Base-by-base conservation (phyloP, 2,797 vertebrate species). In the Tympanoctomys barrerae region DNA sequence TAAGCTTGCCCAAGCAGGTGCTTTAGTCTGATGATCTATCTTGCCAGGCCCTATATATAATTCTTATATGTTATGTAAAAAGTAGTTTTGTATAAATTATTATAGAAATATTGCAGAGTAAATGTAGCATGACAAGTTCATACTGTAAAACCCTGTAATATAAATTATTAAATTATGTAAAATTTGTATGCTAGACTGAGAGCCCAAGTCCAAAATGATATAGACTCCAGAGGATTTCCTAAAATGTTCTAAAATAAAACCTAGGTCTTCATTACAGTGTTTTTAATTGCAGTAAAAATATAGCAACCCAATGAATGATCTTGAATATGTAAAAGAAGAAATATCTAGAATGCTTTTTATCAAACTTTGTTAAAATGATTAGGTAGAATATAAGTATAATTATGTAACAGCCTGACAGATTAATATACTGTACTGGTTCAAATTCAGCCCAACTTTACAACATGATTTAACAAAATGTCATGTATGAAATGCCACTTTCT, bases 151-250 rank as follows among this genome's bases (percentile, higher is more conserved):
- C 4, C 0, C 3, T 75, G 70, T 42, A 49, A 86, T n/a, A 39
- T 71, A 71, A 82, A 90, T 54, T 42, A 90, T 59, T 95, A n/a
- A 85, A 61, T 24, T n/a, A 14, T 81, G 87, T 81, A 92, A 28
- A 86, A n/a, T 75, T 66, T n/a, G 49, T 12, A n/a, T 31, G 7
- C 91, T 84, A 86, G 21, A 12, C 46, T 42, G 24, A 61, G 24
- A 36, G 13, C 18, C 1, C 18, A 87, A 28, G 7, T 86, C 24
- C 12, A n/a, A 91, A 73, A 61, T 59, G 36, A 68, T 36, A 33
- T 39, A 46, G 36, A 42, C 9, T 54, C 5, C 7, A 16, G 4
- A 70, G n/a, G 70, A 42, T 49, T 83, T 82, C 24, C 19, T 83
- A 26, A 21, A 4, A 75, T 52, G 7, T 49, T 86, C 28, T 49